Evolutionary conservation across 2,113 vertebrate genomes (phyloP).

Genomic region (Prolemur simus): DNA sequence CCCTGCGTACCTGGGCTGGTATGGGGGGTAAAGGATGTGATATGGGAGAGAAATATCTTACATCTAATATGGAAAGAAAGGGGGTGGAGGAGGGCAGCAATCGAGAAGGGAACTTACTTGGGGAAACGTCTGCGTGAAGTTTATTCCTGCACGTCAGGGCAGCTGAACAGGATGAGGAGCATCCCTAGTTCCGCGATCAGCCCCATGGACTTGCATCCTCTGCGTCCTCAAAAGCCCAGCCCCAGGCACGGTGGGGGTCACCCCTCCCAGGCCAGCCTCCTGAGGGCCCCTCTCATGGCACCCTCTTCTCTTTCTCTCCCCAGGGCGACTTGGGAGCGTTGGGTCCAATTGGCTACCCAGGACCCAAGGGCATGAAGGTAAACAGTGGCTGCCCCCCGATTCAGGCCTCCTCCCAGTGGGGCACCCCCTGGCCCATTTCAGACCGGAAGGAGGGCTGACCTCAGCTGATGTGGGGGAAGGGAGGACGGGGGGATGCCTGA

Average conservation of each 20-base stretch:
- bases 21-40: neutral
- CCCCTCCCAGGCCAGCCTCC: neutral
- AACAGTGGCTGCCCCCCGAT: conserved; percentile 8
- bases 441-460: neutral
- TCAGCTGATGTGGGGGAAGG: neutral
- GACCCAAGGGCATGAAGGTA: conserved; percentile 97
- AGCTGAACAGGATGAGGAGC: neutral
- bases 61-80: neutral
- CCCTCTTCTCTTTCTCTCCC: conserved; percentile 72
- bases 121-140: neutral
- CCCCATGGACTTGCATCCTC: neutral
- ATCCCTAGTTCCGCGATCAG: neutral
- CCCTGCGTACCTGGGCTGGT: neutral
- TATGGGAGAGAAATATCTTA: neutral
- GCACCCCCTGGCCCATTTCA: neutral
- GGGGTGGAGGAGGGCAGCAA: too few relatives aligned
- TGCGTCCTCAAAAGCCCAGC: neutral
- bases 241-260: neutral
- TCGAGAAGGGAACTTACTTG: neutral
- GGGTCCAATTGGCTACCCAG: conserved; percentile 92
- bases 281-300: neutral
- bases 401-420: neutral
- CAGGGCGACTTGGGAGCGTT: conserved; percentile 95
- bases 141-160: neutral
- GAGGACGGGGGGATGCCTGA: neutral